Evolutionary conservation across 2,888 invertebrate species (phyloP).

Genomic region (Bhutanitis thaidina): DNA sequence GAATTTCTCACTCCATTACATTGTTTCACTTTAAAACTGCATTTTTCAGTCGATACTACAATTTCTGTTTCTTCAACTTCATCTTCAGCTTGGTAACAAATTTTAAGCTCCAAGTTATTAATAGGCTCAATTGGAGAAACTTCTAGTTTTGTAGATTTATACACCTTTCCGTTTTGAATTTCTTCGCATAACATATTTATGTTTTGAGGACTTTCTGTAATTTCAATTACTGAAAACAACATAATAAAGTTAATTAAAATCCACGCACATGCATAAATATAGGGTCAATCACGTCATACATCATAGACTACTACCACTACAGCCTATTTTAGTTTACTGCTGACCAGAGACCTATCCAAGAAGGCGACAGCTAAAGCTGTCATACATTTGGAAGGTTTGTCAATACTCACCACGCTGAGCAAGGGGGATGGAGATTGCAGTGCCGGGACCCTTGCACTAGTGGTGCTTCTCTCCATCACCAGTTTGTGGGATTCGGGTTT

Average conservation of each 20-base stretch:
- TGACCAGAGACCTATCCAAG: too few relatives aligned
- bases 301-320: too few relatives aligned
- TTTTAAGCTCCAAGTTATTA: constrained; percentile 56
- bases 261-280: too few relatives aligned
- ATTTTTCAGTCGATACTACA: constrained; percentile 58
- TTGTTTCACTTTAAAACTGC: constrained; percentile 62
- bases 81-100: constrained; percentile 59
- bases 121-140: constrained; percentile 36
- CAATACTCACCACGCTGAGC: too few relatives aligned
- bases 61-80: constrained; percentile 59
- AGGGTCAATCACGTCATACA: too few relatives aligned
- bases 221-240: constrained; percentile 80
- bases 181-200: constrained; percentile 73
- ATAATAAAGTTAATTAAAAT: background rate
- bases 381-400: too few relatives aligned
- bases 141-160: constrained; percentile 54
- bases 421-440: too few relatives aligned
- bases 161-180: constrained; percentile 80
- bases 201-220: constrained; percentile 77
- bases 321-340: too few relatives aligned
- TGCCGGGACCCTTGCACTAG: too few relatives aligned
- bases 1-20: constrained; percentile 50
- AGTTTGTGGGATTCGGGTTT: too few relatives aligned
- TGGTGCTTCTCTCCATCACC: too few relatives aligned
- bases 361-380: too few relatives aligned